Percentiles rank a stretch among this genome's conserved stretches.
phyloP scores from a whole-genome alignment of 2,888 invertebrate genomes.

The Tinea pellionella region DNA sequence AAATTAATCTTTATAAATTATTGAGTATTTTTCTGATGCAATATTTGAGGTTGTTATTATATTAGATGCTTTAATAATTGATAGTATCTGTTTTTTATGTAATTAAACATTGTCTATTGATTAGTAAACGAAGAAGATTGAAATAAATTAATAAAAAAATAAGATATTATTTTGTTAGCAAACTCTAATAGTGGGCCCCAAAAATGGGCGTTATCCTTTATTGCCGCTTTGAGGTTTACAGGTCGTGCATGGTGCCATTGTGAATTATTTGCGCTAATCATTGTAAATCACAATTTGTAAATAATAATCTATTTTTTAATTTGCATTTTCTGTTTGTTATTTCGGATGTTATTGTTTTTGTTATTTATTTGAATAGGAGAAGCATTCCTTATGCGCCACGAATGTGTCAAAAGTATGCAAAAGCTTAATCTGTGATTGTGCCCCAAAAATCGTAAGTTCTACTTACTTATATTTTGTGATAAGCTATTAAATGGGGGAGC shows the following conservation, averaged over 20 bases:
- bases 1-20: no score
- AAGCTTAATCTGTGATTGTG: not conserved
- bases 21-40: no score
- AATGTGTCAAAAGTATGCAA: not conserved
- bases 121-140: no score
- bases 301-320: not conserved
- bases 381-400: slow-evolving; percentile 23
- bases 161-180: no score
- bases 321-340: slow-evolving; percentile 15
- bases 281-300: not conserved
- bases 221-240: not conserved
- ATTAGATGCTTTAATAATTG: no score
- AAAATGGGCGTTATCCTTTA: no score
- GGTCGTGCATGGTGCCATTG: not conserved
- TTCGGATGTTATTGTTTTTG: slow-evolving; percentile 16
- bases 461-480: slow-evolving; percentile 12
- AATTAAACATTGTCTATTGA: no score
- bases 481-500: slow-evolving; percentile 4
- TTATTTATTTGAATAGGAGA: slow-evolving; percentile 14
- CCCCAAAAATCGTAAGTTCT: not conserved
- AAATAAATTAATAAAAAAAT: no score
- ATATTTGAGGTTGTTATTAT: no score
- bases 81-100: no score
- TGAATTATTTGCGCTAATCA: not conserved
- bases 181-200: no score